phyloP scores from a whole-genome alignment of 2,113 vertebrate species.

The Varanus salvator region DNA sequence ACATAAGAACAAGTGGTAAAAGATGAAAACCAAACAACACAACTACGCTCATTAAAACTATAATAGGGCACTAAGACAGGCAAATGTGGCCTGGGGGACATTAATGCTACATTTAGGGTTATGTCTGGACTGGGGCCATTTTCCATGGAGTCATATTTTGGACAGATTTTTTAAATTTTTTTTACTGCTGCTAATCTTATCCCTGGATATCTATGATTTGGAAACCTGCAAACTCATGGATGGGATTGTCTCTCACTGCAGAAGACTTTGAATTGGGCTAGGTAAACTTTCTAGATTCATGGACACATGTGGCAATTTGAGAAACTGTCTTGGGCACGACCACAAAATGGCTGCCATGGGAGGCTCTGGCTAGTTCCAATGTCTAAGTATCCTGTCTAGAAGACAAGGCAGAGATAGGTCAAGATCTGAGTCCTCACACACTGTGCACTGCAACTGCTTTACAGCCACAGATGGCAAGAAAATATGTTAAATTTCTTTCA shows the following conservation, averaged over 20 bases:
- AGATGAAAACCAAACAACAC: conserved; percentile 18
- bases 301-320: no score
- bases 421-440: no score
- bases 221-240: background rate
- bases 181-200: background rate
- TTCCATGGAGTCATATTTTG: background rate
- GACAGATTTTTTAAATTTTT: background rate
- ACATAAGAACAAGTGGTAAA: background rate
- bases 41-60: conserved; percentile 11
- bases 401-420: no score
- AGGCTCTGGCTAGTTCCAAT: no score
- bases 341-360: no score
- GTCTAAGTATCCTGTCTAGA: no score
- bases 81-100: background rate
- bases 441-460: no score
- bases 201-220: background rate
- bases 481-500: background rate
- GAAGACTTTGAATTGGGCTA: background rate
- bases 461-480: background rate
- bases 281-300: no score
- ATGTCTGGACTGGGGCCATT: background rate
- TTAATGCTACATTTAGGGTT: background rate
- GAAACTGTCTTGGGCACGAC: no score
- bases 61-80: background rate
- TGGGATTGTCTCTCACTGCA: background rate